Base-by-base conservation (phyloP, 2,797 vertebrate species). In the Notolepis coatsorum region DNA sequence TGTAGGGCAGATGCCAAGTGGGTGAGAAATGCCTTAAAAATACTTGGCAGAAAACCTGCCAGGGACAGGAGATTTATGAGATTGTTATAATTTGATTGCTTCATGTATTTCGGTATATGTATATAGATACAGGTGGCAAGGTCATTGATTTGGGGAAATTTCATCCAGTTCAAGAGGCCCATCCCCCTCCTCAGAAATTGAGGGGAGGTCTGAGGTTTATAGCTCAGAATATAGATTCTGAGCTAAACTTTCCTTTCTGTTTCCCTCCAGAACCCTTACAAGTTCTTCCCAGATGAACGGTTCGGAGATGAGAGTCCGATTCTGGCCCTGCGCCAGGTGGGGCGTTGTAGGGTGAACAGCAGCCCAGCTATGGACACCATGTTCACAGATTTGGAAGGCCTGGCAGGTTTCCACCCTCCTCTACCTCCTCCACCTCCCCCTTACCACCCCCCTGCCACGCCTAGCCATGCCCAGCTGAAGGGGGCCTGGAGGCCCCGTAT, bases 271-370 rank as follows among this genome's bases (percentile, higher is more conserved):
- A 99, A 99, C 88, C 98, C 97, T 12, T 97, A 97, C 90, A 99
- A 99, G 84, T 99, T 99, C 90, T 99, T 99, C 83, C 98, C 98
- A 0, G 97, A 99, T 45, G 97, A 99, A 76, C 93, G 96, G 15
- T 99, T 99, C 75, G 97, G 97, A 70, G 98, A 99, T 0, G 98
- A 98, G 90, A 99, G 98, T 91, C 97, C 97, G 0, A 95, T 97
- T 56, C 89, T 98, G 86, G 95, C 95, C n/a, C 57, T 97, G 85
- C 95, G 96, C 54, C 96, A 96, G 89, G 90, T 95, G 55, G 94
- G 95, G 64, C 94, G 96, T 51, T 97, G 96, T 74, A 94, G 97
- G 0, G 91, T 98, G 57, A 99, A 97, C 92, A 99, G 97, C 79
- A 98, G 96, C 56, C 96, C 97, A 27, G 81, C 96, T 73, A 94